Percentiles rank a stretch among this genome's conserved stretches.
phyloP scores from a whole-genome alignment of 2,888 invertebrate species.

The Athalia cordata region DNA sequence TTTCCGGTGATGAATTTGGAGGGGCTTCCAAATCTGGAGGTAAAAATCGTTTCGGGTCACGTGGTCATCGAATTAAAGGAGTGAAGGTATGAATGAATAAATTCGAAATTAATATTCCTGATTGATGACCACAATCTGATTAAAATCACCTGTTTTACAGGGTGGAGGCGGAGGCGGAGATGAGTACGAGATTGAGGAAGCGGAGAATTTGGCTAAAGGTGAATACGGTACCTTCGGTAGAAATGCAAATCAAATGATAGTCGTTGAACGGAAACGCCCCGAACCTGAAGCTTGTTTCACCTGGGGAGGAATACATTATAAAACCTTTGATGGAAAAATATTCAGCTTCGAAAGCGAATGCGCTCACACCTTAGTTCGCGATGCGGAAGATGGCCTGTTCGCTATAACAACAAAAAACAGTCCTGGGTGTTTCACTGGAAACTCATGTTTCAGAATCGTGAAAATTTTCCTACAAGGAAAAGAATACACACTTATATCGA shows the following conservation, averaged over 20 bases:
- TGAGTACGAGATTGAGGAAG: neutral
- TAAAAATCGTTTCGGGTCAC: neutral
- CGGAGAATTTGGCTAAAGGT: neutral
- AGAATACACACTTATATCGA: constrained; percentile 76
- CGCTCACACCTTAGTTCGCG: constrained; percentile 83
- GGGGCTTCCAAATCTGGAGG: neutral
- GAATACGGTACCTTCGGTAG: constrained; percentile 23
- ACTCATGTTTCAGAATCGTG: constrained; percentile 75
- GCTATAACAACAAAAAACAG: constrained; percentile 79
- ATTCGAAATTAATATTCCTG: neutral
- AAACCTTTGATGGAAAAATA: constrained; percentile 90
- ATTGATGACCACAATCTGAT: neutral
- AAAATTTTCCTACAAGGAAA: constrained; percentile 83
- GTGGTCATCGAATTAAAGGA: neutral
- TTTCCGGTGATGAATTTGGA: constrained; percentile 13
- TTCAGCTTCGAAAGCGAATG: constrained; percentile 86
- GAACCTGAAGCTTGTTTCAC: constrained; percentile 84
- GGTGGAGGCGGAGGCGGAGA: neutral
- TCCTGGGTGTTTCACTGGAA: constrained; percentile 74
- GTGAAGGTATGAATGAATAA: neutral
- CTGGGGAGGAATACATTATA: constrained; percentile 88
- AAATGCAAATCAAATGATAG: constrained; percentile 44
- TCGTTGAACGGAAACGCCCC: constrained; percentile 70
- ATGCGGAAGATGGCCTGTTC: constrained; percentile 82
- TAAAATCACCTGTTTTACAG: neutral